Evolutionary conservation across 2,113 vertebrate species (phyloP), one percentile per base, ranked within the genome.

Genomic region (Dicrurus megarhynchus): DNA sequence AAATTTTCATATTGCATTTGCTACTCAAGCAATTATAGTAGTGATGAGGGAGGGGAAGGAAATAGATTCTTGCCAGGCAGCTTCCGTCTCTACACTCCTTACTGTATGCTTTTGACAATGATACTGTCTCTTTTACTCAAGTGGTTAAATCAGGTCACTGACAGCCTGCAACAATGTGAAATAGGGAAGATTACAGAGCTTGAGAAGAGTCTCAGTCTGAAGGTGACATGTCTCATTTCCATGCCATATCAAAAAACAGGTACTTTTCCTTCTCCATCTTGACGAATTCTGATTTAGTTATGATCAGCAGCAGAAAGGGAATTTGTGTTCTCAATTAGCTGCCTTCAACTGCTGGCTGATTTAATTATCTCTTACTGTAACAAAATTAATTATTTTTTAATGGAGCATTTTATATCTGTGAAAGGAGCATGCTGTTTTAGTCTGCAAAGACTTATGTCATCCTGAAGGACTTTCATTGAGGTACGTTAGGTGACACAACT

Each of bases 301-400:
- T 46, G 33, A 70, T 74, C 60, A 84, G 9, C 30, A 55, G 30
- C 18, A 71, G 83, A 49, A 80, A 35, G 11, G 57, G 41, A 89
- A 81, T 93, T 95, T 84, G 50, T 84, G n/a, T 77, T 97, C 67
- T 92, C 71, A 89, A 5, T 5, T 77, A 55, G 10, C 50, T 87
- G 49, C 50, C 67, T 89, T 89, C 23, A 85, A 27, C 35, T 93
- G 53, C 70, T 68, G 39, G 24, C 28, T 93, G 84, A 95, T 94
- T 94, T 84, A 83, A 90, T 90, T 88, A 74, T 79, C 46, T 88
- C 63, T 88, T 93, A 49, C 32, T 91, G 59, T 88, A 94, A 80
- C 21, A 74, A 88, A 86, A 86, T 49, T 42, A 76, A 85, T 74
- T 28, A 23, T 56, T 77, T 92, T 91, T 90, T 85, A 86, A 85